Conservation (phyloP, 2,888 invertebrate species). For the Congeria kusceri region DNA sequence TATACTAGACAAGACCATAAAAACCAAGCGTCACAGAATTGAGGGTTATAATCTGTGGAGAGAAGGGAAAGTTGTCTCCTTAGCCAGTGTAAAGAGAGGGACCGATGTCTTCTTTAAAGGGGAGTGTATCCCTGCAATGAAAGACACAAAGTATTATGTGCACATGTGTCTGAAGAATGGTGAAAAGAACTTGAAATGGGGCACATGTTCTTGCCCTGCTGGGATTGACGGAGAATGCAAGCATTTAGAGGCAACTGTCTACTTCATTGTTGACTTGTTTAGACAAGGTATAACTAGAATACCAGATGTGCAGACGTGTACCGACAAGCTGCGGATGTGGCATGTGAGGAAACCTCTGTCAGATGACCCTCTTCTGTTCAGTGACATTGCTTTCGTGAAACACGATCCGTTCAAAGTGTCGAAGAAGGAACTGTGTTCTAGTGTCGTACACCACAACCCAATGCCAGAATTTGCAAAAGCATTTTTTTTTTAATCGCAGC, state of each 20-base stretch:
- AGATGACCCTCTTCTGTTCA: conserved; percentile 36
- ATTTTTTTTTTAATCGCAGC: neutral
- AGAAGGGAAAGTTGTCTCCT: conserved; percentile 32
- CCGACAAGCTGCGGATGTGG: conserved; percentile 28
- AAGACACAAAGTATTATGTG: conserved; percentile 19
- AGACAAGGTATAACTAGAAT: conserved; percentile 31
- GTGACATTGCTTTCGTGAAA: conserved; percentile 27
- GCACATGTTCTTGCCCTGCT: conserved; percentile 33
- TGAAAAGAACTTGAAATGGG: conserved; percentile 30
- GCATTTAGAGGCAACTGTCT: conserved; percentile 27
- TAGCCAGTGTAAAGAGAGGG: too few species aligned
- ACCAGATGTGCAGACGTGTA: conserved; percentile 38
- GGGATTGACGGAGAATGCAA: conserved; percentile 50
- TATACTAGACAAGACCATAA: conserved; percentile 15
- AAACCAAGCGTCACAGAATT: conserved; percentile 34
- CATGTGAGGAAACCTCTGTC: conserved; percentile 36
- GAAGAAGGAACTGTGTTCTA: conserved; percentile 29
- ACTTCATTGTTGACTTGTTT: conserved; percentile 27
- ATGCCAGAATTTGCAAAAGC: conserved; percentile 21
- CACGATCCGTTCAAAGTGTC: conserved; percentile 32
- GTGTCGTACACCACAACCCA: conserved; percentile 20
- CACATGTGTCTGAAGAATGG: conserved; percentile 43
- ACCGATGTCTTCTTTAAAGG: conserved; percentile 12
- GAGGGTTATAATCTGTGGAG: conserved; percentile 37
- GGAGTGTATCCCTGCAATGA: conserved; percentile 20